Conservation (phyloP, 2,888 invertebrate genomes). For the Oasisia sp. region DNA sequence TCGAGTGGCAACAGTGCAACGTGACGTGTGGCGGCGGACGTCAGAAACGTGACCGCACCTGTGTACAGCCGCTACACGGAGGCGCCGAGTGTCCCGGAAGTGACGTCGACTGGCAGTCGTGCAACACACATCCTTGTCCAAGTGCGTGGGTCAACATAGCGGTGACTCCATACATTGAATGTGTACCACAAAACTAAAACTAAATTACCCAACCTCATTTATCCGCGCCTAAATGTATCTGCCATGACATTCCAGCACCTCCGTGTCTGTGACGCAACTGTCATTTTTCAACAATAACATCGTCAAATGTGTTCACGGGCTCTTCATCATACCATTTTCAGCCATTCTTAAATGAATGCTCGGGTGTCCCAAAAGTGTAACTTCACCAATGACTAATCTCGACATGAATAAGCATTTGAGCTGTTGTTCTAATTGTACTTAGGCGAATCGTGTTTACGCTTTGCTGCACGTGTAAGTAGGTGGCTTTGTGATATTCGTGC, state of each 20-base stretch:
- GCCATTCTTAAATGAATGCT: too few relatives aligned
- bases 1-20: conserved; percentile 45
- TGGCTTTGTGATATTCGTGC: too few relatives aligned
- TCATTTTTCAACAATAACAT: neutral
- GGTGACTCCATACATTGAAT: conserved; percentile 29
- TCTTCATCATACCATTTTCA: too few relatives aligned
- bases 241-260: neutral
- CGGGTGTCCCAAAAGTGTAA: too few relatives aligned
- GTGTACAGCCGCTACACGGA: conserved; percentile 32
- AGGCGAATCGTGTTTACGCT: too few relatives aligned
- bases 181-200: neutral
- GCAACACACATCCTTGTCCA: conserved; percentile 23
- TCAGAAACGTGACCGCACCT: conserved; percentile 32
- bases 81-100: conserved; percentile 38
- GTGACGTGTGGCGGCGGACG: conserved; percentile 45
- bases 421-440: too few relatives aligned
- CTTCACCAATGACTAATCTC: neutral
- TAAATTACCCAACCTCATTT: neutral
- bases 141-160: neutral
- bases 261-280: neutral
- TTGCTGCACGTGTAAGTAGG: too few relatives aligned
- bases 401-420: too few relatives aligned
- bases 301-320: too few relatives aligned
- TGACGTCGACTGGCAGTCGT: neutral
- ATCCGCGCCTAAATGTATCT: too few relatives aligned